Percentiles rank a stretch among this genome's conserved stretches.
Conservation (phyloP, 2,888 invertebrate species). For the Nemotelus pantherinus region DNA sequence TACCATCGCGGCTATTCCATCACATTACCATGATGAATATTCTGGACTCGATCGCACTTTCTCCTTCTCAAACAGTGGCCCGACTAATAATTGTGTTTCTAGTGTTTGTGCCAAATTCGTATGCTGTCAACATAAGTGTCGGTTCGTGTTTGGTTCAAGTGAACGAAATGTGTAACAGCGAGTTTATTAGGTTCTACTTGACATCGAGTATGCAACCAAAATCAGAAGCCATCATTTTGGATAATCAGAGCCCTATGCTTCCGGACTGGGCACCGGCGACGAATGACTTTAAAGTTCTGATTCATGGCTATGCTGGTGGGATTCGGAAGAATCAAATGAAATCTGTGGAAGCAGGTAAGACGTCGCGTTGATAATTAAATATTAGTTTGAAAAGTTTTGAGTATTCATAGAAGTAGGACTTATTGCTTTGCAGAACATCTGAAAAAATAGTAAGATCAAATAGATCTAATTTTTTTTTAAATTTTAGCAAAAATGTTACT, state of each 20-base stretch:
- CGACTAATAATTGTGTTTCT: constrained; percentile 20
- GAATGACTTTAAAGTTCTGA: constrained; percentile 54
- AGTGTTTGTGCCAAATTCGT: constrained; percentile 11
- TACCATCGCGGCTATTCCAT: background rate
- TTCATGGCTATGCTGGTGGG: constrained; percentile 65
- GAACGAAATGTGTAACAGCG: constrained; percentile 54
- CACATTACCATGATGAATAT: constrained; percentile 3
- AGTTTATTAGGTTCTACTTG: constrained; percentile 55
- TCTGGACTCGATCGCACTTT: constrained; percentile 12
- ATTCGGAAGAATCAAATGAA: constrained; percentile 60
- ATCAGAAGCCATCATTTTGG: constrained; percentile 51
- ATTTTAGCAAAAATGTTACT: too few relatives aligned
- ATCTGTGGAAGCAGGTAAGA: constrained; percentile 53
- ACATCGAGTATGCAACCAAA: constrained; percentile 53
- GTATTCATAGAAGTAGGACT: too few relatives aligned
- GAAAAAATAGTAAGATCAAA: too few relatives aligned
- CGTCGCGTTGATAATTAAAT: background rate
- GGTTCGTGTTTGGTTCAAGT: constrained; percentile 55
- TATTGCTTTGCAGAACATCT: too few relatives aligned
- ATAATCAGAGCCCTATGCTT: constrained; percentile 49
- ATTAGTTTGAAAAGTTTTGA: background rate
- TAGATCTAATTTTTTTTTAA: too few relatives aligned
- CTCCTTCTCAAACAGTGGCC: background rate
- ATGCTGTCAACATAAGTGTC: constrained; percentile 51
- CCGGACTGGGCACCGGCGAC: constrained; percentile 51